Percentiles rank a stretch among this genome's conserved stretches.
Conservation (phyloP, 23 tunicate species). For the Styela clava region DNA sequence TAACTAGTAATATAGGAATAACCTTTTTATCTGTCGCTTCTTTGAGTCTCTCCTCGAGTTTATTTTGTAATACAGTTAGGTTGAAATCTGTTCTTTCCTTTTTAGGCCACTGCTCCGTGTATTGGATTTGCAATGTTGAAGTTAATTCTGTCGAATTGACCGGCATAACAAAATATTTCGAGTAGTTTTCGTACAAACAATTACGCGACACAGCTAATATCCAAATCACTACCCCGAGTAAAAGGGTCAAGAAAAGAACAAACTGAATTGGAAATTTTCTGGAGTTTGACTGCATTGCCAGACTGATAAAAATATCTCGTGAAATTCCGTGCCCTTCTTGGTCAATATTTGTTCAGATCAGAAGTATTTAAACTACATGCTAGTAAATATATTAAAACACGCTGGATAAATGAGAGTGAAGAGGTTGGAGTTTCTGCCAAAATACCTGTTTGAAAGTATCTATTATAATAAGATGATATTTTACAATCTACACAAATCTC, state of each 20-base stretch:
- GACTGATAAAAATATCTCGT: background rate
- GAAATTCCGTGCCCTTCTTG: too few species aligned
- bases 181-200: background rate
- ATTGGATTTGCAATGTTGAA: background rate
- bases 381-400: too few species aligned
- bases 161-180: background rate
- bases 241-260: background rate
- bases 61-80: background rate
- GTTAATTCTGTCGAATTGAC: background rate
- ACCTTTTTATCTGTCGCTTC: slow-evolving; percentile 9
- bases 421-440: too few species aligned
- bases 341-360: too few species aligned
- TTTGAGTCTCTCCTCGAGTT: background rate
- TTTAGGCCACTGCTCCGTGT: background rate
- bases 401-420: too few species aligned
- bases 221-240: background rate
- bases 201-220: background rate
- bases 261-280: background rate
- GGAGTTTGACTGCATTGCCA: background rate
- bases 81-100: background rate
- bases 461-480: too few species aligned
- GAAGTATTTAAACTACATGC: too few species aligned
- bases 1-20: too few species aligned
- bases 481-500: too few species aligned
- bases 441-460: too few species aligned